Evolutionary conservation across 2,888 invertebrate genomes (phyloP).

Genomic region (Nudaria mundana): DNA sequence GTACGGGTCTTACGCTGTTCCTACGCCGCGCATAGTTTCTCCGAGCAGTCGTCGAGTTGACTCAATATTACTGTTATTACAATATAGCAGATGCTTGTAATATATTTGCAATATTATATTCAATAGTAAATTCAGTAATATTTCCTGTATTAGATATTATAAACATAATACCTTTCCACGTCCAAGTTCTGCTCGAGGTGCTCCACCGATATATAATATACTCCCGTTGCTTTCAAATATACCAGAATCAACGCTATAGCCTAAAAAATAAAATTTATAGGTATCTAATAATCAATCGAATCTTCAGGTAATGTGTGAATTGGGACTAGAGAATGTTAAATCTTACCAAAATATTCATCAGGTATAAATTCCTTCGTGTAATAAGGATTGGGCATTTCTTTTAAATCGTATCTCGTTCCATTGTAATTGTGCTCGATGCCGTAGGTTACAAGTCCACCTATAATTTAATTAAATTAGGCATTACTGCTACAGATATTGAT

Average conservation of each 20-base stretch:
- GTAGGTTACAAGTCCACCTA: conserved; percentile 65
- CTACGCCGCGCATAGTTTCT: too few species aligned
- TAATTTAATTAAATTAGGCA: too few species aligned
- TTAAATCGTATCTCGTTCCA: conserved; percentile 39
- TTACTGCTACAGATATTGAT: too few species aligned
- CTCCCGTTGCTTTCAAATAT: conserved; percentile 56
- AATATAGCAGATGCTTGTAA: too few species aligned
- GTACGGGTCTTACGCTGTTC: too few species aligned
- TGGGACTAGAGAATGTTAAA: neutral
- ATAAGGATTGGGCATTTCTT: conserved; percentile 59
- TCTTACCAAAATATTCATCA: conserved; percentile 74
- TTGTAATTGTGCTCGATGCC: conserved; percentile 35
- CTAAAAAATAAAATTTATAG: conserved; percentile 39
- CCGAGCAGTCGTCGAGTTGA: too few species aligned
- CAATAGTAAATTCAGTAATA: too few species aligned
- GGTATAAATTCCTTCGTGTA: conserved; percentile 57
- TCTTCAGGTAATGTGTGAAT: neutral
- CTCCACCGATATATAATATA: conserved; percentile 72
- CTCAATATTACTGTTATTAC: too few species aligned
- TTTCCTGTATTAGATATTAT: too few species aligned
- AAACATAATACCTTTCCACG: conserved; percentile 55
- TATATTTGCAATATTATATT: too few species aligned
- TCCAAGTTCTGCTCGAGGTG: conserved; percentile 69
- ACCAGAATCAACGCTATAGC: conserved; percentile 79
- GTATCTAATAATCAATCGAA: neutral